phyloP scores from a whole-genome alignment of 2,888 invertebrate species.

The Eupeodes latifasciatus region DNA sequence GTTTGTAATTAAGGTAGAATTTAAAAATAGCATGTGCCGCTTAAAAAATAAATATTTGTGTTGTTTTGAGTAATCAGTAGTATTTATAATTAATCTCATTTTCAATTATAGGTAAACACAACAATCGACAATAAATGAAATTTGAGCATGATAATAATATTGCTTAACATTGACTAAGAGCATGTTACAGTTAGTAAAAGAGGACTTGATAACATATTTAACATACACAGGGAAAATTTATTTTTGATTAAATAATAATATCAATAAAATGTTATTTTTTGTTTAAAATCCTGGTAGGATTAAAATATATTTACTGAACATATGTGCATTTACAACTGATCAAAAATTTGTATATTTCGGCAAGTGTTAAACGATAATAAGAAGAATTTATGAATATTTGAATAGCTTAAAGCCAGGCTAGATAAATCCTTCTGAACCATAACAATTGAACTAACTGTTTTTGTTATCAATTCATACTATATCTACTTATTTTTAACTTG shows the following conservation, averaged over 20 bases:
- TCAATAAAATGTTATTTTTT: too few species aligned
- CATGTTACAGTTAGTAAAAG: not conserved
- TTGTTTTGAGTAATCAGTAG: not conserved
- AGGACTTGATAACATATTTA: not conserved
- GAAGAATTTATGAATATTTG: too few species aligned
- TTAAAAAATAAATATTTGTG: not conserved
- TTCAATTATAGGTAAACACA: not conserved
- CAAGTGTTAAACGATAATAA: too few species aligned
- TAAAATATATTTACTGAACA: too few species aligned
- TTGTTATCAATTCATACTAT: too few species aligned
- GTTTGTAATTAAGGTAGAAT: not conserved
- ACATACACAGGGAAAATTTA: not conserved
- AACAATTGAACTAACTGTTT: too few species aligned
- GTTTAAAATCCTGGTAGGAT: too few species aligned
- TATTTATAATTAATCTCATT: not conserved
- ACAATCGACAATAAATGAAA: not conserved
- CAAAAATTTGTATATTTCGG: too few species aligned
- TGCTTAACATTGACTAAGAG: not conserved
- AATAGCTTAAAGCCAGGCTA: too few species aligned
- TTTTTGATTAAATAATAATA: not conserved
- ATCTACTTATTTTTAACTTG: too few species aligned
- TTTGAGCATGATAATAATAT: not conserved
- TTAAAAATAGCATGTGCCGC: not conserved
- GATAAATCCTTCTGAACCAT: too few species aligned
- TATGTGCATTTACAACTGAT: too few species aligned